Evolutionary conservation across 2,113 vertebrate genomes (phyloP).

Genomic region (Verasper variegatus): DNA sequence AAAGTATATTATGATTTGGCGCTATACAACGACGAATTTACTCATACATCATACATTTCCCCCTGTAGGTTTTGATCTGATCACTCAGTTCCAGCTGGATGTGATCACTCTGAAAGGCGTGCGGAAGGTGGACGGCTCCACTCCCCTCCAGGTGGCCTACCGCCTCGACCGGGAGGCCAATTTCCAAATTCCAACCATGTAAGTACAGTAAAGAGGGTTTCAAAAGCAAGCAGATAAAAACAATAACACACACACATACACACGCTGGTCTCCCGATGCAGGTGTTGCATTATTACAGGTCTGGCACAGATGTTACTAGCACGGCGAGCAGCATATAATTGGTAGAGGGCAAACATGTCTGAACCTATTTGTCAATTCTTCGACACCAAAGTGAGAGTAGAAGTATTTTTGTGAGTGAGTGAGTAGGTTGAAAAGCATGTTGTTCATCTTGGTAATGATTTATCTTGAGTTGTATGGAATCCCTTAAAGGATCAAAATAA

Average conservation of each 20-base stretch:
- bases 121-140: slow-evolving; percentile 85
- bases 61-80: slow-evolving; percentile 83
- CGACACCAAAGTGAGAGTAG: slow-evolving; percentile 13
- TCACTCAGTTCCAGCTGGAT: slow-evolving; percentile 87
- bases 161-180: slow-evolving; percentile 85
- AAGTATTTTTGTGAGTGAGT: slow-evolving; percentile 17
- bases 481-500: background rate
- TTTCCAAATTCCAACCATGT: slow-evolving; percentile 88
- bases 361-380: slow-evolving; percentile 58
- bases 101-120: slow-evolving; percentile 82
- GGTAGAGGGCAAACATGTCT: slow-evolving; percentile 70
- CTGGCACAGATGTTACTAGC: slow-evolving; percentile 70
- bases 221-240: slow-evolving; percentile 36
- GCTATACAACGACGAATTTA: background rate
- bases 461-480: background rate
- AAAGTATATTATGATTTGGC: too few relatives aligned
- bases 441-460: slow-evolving; percentile 21
- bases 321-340: slow-evolving; percentile 63
- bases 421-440: background rate
- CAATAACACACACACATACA: background rate
- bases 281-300: slow-evolving; percentile 83
- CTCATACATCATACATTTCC: background rate
- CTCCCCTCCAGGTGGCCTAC: slow-evolving; percentile 85
- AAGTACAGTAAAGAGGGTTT: slow-evolving; percentile 60
- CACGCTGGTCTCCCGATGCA: slow-evolving; percentile 38